Evolutionary conservation across 1,140 invertebrate species (phyloP).

Genomic region (Brevipalpus yothersi): DNA sequence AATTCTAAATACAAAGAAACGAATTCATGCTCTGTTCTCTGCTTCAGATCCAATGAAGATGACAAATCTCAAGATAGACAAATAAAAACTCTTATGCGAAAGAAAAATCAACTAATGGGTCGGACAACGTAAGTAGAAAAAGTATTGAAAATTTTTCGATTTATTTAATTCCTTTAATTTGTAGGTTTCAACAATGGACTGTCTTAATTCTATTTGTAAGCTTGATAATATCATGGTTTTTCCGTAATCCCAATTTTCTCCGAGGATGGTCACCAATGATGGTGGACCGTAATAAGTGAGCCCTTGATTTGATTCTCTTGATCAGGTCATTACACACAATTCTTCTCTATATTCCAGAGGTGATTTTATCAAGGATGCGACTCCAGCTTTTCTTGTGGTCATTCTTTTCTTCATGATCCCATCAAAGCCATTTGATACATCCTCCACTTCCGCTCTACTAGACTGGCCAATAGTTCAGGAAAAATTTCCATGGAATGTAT

Average conservation of each 20-base stretch:
- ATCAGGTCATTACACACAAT: not conserved
- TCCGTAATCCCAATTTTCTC: slow-evolving; percentile 56
- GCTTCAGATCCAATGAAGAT: not conserved
- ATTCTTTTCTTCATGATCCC: slow-evolving; percentile 55
- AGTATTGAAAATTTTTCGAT: not conserved
- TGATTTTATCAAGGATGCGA: slow-evolving; percentile 36
- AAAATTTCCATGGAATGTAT: slow-evolving; percentile 26
- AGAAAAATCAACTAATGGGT: not conserved
- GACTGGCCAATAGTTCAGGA: slow-evolving; percentile 21
- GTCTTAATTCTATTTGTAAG: slow-evolving; percentile 51
- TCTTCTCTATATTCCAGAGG: not conserved
- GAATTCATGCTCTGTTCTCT: not conserved
- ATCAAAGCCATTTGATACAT: slow-evolving; percentile 20
- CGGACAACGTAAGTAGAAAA: not conserved
- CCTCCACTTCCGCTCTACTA: slow-evolving; percentile 11
- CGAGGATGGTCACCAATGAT: slow-evolving; percentile 27
- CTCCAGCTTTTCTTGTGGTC: slow-evolving; percentile 49
- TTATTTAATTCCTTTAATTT: not conserved
- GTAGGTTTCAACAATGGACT: slow-evolving; percentile 43
- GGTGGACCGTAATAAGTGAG: not conserved
- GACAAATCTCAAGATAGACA: not conserved
- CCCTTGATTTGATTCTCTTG: not conserved
- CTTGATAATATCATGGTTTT: slow-evolving; percentile 62
- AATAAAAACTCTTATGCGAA: not conserved
- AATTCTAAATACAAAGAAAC: too few relatives aligned